Conservation (phyloP, 2,888 invertebrate genomes). For the Mesochorus sp. region DNA sequence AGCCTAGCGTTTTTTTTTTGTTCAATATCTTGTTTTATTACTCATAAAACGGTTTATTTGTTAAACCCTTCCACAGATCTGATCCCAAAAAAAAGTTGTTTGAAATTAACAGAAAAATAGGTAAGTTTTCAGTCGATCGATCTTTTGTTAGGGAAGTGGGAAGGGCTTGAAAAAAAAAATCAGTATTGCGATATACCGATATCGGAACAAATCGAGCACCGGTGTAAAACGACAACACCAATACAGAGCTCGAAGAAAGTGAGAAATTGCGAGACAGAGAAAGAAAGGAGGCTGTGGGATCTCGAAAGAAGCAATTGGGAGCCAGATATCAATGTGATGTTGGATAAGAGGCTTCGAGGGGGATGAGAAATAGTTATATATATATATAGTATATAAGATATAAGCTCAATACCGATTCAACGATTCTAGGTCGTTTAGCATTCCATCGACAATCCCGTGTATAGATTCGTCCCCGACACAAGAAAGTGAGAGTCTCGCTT, state of each 20-base stretch:
- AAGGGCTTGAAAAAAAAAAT: no score
- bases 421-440: conserved; percentile 74
- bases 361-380: background rate
- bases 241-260: background rate
- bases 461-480: conserved; percentile 65
- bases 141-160: no score
- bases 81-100: no score
- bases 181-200: conserved; percentile 4
- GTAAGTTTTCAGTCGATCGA: no score
- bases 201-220: background rate
- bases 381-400: conserved; percentile 22
- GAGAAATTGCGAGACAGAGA: background rate
- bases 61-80: no score
- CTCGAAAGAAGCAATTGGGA: background rate
- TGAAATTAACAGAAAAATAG: no score
- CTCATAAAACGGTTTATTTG: no score
- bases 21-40: no score
- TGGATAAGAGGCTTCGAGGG: background rate
- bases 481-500: conserved; percentile 72
- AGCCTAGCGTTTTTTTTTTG: no score
- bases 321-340: background rate
- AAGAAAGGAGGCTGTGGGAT: no score
- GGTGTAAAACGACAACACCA: background rate
- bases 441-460: conserved; percentile 72
- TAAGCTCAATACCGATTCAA: conserved; percentile 71